These are phyloP conservation scores for Hydrolagus colliei DNA, from an alignment of 2,797 vertebrate genomes.

Conservation along the genomic window DNA sequence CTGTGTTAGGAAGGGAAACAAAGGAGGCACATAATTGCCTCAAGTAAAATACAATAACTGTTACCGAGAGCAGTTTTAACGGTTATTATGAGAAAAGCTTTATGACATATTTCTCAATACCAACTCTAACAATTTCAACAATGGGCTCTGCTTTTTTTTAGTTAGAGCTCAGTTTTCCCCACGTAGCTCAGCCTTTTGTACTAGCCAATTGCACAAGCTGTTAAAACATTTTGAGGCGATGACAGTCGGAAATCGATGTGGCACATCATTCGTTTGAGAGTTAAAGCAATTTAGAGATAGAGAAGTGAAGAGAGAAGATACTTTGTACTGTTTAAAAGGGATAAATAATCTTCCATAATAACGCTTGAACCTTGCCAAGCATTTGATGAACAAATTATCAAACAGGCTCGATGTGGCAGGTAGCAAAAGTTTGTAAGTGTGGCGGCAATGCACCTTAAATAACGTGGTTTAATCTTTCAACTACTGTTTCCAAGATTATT, in stretches of 20 bases:
- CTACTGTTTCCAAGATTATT: neutral
- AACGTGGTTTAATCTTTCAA: conserved; percentile 1
- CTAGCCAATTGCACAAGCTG: neutral
- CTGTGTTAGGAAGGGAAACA: neutral
- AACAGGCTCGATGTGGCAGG: conserved; percentile 9
- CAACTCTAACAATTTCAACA: neutral
- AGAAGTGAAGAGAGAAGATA: conserved; percentile 19
- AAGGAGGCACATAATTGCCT: no score
- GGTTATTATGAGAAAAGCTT: neutral
- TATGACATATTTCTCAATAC: neutral
- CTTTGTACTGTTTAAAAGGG: conserved; percentile 19
- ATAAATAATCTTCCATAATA: conserved; percentile 23
- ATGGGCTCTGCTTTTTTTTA: neutral
- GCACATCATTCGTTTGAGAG: conserved; percentile 26
- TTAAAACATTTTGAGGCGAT: conserved; percentile 28
- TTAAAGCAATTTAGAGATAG: conserved; percentile 3
- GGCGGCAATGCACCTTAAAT: conserved; percentile 9
- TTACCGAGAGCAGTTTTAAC: neutral
- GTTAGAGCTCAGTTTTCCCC: neutral
- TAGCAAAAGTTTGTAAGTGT: neutral
- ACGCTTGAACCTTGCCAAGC: conserved; percentile 1
- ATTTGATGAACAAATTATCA: neutral
- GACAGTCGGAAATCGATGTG: conserved; percentile 16
- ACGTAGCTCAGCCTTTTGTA: neutral
- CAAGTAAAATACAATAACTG: neutral